These are phyloP conservation scores for Prosopocoilus inquinatus DNA, from an alignment of 2,888 invertebrate genomes.

Conservation along the genomic window DNA sequence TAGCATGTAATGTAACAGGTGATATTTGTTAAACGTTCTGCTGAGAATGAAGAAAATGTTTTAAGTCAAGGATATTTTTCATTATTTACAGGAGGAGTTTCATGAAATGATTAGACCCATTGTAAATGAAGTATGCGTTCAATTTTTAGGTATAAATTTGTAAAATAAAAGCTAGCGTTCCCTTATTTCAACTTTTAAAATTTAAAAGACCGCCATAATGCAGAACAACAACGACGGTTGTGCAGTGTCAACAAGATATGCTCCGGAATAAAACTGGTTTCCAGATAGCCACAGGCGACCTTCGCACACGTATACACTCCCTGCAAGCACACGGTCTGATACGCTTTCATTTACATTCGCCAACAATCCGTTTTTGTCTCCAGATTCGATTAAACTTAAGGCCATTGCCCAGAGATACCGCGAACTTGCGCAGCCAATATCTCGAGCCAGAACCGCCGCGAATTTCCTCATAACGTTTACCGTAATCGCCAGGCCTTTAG, in stretches of 20 bases:
- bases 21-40: too few species aligned
- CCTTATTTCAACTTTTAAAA: too few species aligned
- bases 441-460: conserved; percentile 20
- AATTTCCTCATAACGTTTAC: conserved; percentile 18
- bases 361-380: conserved; percentile 40
- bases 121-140: too few species aligned
- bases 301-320: conserved; percentile 28
- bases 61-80: too few species aligned
- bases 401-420: conserved; percentile 37
- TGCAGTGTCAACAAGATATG: conserved; percentile 29
- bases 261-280: conserved; percentile 29
- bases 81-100: too few species aligned
- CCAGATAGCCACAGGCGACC: conserved; percentile 29
- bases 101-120: too few species aligned
- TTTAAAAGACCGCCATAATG: neutral
- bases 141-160: too few species aligned
- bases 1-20: too few species aligned
- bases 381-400: conserved; percentile 38
- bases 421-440: conserved; percentile 25
- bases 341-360: conserved; percentile 38
- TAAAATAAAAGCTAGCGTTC: too few species aligned
- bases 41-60: too few species aligned
- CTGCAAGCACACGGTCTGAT: conserved; percentile 23
- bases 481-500: conserved; percentile 16
- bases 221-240: conserved; percentile 13